Evolutionary conservation across 2,797 vertebrate genomes (phyloP), one percentile per base, ranked within the genome.

Genomic region (Molossus molossus): DNA sequence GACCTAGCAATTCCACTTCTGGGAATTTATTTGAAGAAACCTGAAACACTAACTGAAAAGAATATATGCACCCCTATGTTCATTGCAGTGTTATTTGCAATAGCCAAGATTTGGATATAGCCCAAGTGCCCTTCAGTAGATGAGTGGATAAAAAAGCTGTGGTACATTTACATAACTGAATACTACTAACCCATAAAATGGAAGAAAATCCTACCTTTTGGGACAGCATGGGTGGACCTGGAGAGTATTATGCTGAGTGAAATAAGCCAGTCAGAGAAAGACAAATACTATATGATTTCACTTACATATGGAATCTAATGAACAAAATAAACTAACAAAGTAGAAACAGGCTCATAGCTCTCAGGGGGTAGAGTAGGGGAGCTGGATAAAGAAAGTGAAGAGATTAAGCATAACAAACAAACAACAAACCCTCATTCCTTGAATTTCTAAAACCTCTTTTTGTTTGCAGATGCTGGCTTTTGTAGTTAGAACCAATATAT

Each of bases 401-500:
- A 14, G 64, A 65, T 65, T 65, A 65, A 65, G 29, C 29, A 65
- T 29, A 65, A n/a, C 40, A 45, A 45, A 45, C 40, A 45, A 45
- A 45, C 40, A 45, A 45, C 40, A 45, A 45, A 45, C 40, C 40
- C 40, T 45, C 40, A 45, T 45, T 45, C 40, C 40, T 45, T 87
- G 77, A 69, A 37, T 92, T 92, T 80, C 48, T 83, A 76, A 90
- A 85, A 93, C 27, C 65, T 90, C 37, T 95, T 95, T 60, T 88
- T 77, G 45, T 65, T 94, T 93, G 7, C n/a, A 65, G 27, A 33
- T 89, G 65, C 23, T 81, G 4, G 14, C 76, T 94, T 95, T 93
- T 87, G 40, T 11, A 70, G 45, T 95, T 93, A 92, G 57, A 76
- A 50, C 23, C 25, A 73, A 58, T 82, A 79, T 55, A 48, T 87